Conservation (phyloP, 2,888 invertebrate species). For the Mycalesis mineus region DNA sequence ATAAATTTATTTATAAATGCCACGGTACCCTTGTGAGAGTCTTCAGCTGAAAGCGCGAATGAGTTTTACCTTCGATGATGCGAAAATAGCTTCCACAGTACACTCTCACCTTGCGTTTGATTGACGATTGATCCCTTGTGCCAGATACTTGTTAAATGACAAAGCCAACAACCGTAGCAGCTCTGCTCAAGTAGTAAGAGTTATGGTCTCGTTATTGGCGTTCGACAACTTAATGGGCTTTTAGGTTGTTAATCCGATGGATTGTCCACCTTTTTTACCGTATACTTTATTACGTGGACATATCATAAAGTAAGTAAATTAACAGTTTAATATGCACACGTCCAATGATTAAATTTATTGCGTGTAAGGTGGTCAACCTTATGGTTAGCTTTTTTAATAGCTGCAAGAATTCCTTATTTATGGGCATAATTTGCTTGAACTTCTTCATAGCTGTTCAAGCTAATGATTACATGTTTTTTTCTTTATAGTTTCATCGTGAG, state of each 20-base stretch:
- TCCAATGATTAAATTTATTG: neutral
- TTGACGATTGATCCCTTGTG: conserved; percentile 78
- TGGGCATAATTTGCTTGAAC: too few species aligned
- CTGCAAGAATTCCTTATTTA: too few species aligned
- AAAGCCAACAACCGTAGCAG: conserved; percentile 36
- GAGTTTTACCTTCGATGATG: conserved; percentile 76
- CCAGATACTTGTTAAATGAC: conserved; percentile 72
- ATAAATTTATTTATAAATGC: conserved; percentile 71
- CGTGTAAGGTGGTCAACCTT: neutral
- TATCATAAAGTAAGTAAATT: conserved; percentile 3
- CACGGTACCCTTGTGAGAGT: conserved; percentile 72
- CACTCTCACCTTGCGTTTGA: conserved; percentile 78
- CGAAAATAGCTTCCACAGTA: conserved; percentile 74
- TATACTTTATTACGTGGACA: neutral
- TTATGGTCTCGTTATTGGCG: conserved; percentile 12
- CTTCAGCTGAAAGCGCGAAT: conserved; percentile 74
- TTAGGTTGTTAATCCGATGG: conserved; percentile 1
- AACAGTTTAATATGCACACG: conserved; percentile 2
- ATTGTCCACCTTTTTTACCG: conserved; percentile 1
- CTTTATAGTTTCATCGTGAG: too few species aligned
- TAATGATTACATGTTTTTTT: too few species aligned
- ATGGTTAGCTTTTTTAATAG: too few species aligned
- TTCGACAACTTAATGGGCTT: conserved; percentile 10
- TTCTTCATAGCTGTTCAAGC: too few species aligned
- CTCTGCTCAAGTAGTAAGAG: conserved; percentile 6